A percentile compares a stretch with the other conserved stretches of the same genome.
phyloP scores from a whole-genome alignment of 2,113 vertebrate genomes.

The Synodontis membranacea region DNA sequence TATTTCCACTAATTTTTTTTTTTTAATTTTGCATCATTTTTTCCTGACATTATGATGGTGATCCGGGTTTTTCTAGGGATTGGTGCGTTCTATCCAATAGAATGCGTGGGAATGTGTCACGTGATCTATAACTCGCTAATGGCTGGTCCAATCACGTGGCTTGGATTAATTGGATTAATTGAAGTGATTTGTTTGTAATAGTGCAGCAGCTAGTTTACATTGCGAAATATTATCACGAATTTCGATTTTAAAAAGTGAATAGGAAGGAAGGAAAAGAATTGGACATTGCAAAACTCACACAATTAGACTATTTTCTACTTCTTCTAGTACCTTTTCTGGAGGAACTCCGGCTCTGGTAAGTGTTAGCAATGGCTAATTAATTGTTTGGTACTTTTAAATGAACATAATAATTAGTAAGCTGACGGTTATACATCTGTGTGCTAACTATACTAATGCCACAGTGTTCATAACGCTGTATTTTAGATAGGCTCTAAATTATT shows the following conservation, averaged over 20 bases:
- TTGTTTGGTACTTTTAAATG: background rate
- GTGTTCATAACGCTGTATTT: background rate
- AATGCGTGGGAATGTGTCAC: background rate
- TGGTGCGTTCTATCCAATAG: background rate
- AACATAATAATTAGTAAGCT: background rate
- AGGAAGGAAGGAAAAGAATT: background rate
- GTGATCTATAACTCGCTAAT: background rate
- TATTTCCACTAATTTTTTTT: background rate
- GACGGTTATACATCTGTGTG: background rate
- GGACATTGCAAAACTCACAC: fast-evolving
- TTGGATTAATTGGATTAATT: background rate
- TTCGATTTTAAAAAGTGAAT: background rate
- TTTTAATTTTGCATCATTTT: background rate
- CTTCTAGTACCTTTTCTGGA: background rate
- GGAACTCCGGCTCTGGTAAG: background rate
- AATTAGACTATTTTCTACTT: background rate
- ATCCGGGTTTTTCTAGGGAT: background rate
- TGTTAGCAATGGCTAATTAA: background rate
- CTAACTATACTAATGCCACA: background rate
- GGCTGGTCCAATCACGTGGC: background rate
- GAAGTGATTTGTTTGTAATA: background rate
- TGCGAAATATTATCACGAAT: background rate
- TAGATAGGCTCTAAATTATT: background rate
- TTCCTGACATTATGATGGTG: background rate
- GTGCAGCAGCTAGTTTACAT: background rate